These are phyloP conservation scores for Cirrhinus mrigala DNA, from an alignment of 2,797 vertebrate genomes.

Conservation along the genomic window DNA sequence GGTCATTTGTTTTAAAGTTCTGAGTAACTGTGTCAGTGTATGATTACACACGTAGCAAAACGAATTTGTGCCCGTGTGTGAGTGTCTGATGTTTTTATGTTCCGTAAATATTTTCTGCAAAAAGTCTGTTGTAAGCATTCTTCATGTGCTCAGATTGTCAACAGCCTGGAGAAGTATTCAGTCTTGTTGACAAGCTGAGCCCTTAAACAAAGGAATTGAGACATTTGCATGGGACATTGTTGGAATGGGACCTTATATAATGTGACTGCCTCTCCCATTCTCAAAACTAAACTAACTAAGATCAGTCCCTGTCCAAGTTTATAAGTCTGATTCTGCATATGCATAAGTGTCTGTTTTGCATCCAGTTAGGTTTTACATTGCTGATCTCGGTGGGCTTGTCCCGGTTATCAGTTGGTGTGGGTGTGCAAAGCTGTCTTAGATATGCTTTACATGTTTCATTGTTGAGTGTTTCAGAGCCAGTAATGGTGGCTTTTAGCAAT, in stretches of 20 bases:
- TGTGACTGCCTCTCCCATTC: not conserved
- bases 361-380: not conserved
- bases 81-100: conserved; percentile 4
- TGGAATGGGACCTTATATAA: not conserved
- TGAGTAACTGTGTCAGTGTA: conserved; percentile 49
- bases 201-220: conserved; percentile 1
- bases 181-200: not conserved
- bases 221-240: conserved; percentile 15
- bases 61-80: conserved; percentile 29
- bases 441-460: not conserved
- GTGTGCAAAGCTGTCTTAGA: not conserved
- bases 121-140: not conserved
- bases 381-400: not conserved
- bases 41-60: conserved; percentile 48
- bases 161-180: conserved; percentile 14
- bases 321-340: not conserved
- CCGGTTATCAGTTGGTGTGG: not conserved
- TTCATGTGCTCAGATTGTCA: not conserved
- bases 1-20: conserved; percentile 59
- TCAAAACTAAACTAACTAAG: not conserved
- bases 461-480: not conserved
- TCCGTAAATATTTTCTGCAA: not conserved
- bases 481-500: conserved; percentile 16
- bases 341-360: not conserved
- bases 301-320: not conserved